Base-by-base conservation (phyloP, 2,888 invertebrate genomes). In the Notocelia uddmanniana region DNA sequence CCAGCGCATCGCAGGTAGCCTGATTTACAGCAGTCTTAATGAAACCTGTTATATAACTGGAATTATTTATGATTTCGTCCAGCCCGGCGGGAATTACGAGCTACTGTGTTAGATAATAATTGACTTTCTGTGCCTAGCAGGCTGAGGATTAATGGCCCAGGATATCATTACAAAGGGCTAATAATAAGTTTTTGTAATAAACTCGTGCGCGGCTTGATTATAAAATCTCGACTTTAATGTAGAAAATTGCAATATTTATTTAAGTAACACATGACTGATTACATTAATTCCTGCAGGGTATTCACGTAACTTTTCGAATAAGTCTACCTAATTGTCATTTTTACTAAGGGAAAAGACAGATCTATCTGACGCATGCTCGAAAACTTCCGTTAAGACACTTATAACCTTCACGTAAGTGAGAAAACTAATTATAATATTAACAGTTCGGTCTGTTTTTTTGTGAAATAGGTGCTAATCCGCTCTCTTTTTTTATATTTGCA, bases 31-130 rank as follows among this genome's bases (percentile, higher is more conserved):
- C 89, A 81, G 87, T 84, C 89, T 88, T 92, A 92, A 93, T 93
- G 91, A 90, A 92, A 93, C 93, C 91, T 90, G 92, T 93, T 92
- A 89, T 88, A 86, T 91, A 91, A 92, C 90, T 89, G 87, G 90
- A 87, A 91, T 91, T 92, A 92, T 92, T 92, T 91, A 92, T 92
- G 92, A 91, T 92, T 91, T 90, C 87, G 88, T 88, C 88, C 85
- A 80, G 86, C 85, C 87, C 88, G 81, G 85, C 84, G 83, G 83
- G 83, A 86, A 85, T 85, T 85, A 85, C 84, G 75, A 78, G 90
- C 89, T 91, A 87, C 91, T 90, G 91, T 89, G 87, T 88, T 89
- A 85, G 86, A 85, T 85, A 87, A 90, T 90, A 90, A 89, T 89
- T 89, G 89, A 88, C 85, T 87, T 86, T 84, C 85, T 85, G 83